Conservation (phyloP, 2,888 invertebrate genomes). For the Eupsilia transversa region DNA sequence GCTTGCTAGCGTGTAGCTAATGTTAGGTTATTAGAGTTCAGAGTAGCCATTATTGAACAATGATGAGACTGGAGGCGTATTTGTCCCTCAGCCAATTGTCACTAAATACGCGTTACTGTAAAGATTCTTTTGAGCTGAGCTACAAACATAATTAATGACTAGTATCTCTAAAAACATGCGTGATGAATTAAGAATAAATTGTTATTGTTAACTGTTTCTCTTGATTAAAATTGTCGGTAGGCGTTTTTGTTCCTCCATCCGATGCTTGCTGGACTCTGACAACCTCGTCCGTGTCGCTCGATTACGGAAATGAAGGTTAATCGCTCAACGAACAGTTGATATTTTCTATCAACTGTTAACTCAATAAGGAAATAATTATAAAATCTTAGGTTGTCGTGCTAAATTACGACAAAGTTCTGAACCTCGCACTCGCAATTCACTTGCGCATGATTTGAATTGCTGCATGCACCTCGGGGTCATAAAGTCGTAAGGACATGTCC, state of each 20-base stretch:
- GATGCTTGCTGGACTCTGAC: constrained; percentile 51
- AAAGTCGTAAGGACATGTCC: constrained; percentile 34
- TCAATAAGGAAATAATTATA: constrained; percentile 70
- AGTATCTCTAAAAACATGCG: constrained; percentile 42
- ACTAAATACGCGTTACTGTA: constrained; percentile 53
- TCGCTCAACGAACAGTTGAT: constrained; percentile 60
- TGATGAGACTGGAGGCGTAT: constrained; percentile 68
- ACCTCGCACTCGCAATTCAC: constrained; percentile 50
- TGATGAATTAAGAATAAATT: constrained; percentile 55
- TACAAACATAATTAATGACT: constrained; percentile 26
- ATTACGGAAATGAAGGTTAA: constrained; percentile 70
- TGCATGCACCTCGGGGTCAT: constrained; percentile 43
- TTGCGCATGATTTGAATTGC: constrained; percentile 53
- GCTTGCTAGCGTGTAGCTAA: constrained; percentile 67
- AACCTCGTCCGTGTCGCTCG: constrained; percentile 67
- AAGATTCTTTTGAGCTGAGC: constrained; percentile 34
- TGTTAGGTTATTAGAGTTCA: constrained; percentile 64
- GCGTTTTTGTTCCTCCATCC: constrained; percentile 65
- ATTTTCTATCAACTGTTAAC: constrained; percentile 67
- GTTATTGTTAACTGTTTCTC: constrained; percentile 57
- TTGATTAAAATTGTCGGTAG: constrained; percentile 68
- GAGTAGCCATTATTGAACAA: constrained; percentile 65
- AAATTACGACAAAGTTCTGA: constrained; percentile 43
- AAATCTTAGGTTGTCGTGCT: constrained; percentile 57
- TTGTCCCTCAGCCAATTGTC: constrained; percentile 63